phyloP scores from a whole-genome alignment of 2,113 vertebrate genomes.

The Mirza zaza region DNA sequence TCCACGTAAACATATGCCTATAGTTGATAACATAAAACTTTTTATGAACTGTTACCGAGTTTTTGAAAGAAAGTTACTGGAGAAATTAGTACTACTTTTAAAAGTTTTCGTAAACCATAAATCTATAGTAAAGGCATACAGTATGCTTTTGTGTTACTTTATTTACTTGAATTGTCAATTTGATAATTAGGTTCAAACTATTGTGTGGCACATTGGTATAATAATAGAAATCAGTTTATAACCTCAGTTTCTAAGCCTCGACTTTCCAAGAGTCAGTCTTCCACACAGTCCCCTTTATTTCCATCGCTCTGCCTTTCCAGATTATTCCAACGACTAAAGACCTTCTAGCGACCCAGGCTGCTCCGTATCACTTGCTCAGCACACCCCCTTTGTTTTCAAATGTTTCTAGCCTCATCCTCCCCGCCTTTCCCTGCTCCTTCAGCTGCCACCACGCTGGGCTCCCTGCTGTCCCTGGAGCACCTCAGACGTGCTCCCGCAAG shows the following conservation, averaged over 20 bases:
- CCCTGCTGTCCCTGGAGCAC: not conserved
- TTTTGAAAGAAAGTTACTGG: not conserved
- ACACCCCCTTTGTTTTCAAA: not conserved
- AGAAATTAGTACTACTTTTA: not conserved
- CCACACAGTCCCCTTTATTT: not conserved
- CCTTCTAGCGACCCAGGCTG: not conserved
- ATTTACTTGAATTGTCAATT: conserved; percentile 5
- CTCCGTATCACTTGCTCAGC: not conserved
- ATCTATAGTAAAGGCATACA: not conserved
- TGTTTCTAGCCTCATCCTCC: not conserved
- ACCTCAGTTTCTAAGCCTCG: not conserved
- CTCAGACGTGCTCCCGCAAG: too few relatives aligned
- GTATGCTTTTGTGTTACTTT: not conserved
- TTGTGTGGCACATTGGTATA: not conserved
- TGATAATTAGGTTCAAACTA: not conserved
- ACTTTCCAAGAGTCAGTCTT: not conserved
- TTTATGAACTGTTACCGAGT: not conserved
- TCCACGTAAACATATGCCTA: not conserved
- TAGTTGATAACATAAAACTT: not conserved
- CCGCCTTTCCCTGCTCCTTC: not conserved
- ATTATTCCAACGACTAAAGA: not conserved
- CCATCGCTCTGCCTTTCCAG: not conserved
- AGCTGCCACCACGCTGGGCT: not conserved
- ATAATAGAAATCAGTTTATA: not conserved
- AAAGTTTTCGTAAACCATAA: not conserved